Base-by-base conservation (phyloP, 2,888 invertebrate genomes). In the Aquatica leii region DNA sequence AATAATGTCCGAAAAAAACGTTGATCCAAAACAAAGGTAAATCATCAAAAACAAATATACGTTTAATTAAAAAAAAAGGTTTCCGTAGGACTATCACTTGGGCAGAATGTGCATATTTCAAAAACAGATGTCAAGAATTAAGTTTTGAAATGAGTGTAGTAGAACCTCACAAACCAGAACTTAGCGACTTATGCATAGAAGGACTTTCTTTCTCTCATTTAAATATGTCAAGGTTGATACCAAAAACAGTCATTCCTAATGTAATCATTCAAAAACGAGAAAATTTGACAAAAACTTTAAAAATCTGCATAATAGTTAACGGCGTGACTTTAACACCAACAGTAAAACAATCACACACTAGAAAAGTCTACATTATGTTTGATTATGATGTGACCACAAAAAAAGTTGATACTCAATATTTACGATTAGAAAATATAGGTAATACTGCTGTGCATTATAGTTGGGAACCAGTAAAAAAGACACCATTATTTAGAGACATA, bases 391-490 rank as follows among this genome's bases (percentile, higher is more conserved):
- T 66, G 24, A 59, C 34, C 4, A 21, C 17, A 2, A 21, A 50
- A 11, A 41, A 52, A 68, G 69, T 86, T 3, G 76, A 35, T 12
- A 60, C 63, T n/a, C 41, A 60, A 20, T 21, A 66, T 51, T n/a
- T 66, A 15, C 37, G 70, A 62, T 69, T 87, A 0, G 78, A 85
- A 70, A 87, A 86, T 69, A 78, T 83, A 5, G 86, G 86, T n/a
- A 84, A 83, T 9, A 81, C 82, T 0, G 74, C 82, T 3, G 70
- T 86, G 8, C 76, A 80, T 59, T 85, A 84, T 71, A 82, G 82
- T 58, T 86, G 86, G 86, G 82, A 82, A 64, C 81, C 77, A 73
- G 71, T 12, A 3, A 55, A 63, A 34, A 56, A 46, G 31, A 2
- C 41, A 21, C 46, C 53, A 50, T 35, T 54, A 11, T 66, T 83